A percentile compares a stretch with the other conserved stretches of the same genome.
Evolutionary conservation across 2,113 vertebrate genomes (phyloP).

Genomic region (Ctenomys sociabilis): DNA sequence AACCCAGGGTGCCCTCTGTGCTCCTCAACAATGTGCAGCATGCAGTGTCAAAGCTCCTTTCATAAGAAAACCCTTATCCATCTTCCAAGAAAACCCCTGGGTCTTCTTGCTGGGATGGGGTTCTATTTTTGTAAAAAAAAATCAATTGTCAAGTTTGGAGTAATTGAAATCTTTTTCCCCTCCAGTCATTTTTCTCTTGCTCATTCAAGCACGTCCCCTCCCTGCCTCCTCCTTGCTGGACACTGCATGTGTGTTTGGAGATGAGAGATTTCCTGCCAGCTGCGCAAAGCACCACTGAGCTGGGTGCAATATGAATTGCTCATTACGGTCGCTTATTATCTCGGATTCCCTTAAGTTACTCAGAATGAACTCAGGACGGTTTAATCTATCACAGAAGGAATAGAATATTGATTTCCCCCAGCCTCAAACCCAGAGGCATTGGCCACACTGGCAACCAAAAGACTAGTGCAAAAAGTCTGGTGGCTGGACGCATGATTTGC

Average conservation of each 20-base stretch:
- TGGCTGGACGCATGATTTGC: background rate
- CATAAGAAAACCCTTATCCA: background rate
- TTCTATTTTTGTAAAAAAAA: background rate
- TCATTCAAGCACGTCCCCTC: background rate
- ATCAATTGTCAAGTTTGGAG: background rate
- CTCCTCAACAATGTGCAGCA: accelerated
- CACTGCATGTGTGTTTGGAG: background rate
- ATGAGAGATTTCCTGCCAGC: constrained; percentile 52
- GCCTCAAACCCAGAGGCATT: background rate
- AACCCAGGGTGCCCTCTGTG: background rate
- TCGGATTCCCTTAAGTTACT: background rate
- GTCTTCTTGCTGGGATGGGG: background rate
- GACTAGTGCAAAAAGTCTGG: background rate
- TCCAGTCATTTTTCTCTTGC: constrained; percentile 46
- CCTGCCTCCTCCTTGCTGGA: background rate
- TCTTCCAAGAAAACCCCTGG: background rate
- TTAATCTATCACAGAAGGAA: background rate
- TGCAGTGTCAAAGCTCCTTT: background rate
- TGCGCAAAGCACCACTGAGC: background rate
- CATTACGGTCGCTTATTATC: background rate
- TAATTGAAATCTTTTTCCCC: constrained; percentile 51
- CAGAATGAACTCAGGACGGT: background rate
- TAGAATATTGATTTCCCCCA: background rate
- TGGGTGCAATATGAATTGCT: background rate
- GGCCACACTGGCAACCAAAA: background rate